A percentile compares a stretch with the other conserved stretches of the same genome.
These are phyloP conservation scores for Zelostemma sp. DNA, from an alignment of 1,140 invertebrate species.

Conservation along the genomic window DNA sequence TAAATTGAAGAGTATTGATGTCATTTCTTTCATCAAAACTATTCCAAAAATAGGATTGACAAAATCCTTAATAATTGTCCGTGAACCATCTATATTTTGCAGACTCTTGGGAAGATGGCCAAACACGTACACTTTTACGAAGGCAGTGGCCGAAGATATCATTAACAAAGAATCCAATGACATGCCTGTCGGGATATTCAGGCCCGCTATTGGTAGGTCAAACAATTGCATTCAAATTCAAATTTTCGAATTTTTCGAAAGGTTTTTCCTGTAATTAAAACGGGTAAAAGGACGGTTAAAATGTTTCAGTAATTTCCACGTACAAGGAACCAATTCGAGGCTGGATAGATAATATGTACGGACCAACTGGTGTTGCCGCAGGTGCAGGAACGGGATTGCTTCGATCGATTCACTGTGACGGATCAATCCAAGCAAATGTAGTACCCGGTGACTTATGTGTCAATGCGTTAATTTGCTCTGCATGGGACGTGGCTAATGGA, in stretches of 20 bases:
- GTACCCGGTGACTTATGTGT: conserved; percentile 89
- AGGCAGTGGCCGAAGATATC: conserved; percentile 77
- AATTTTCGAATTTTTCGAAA: too few species aligned
- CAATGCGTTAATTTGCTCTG: conserved; percentile 82
- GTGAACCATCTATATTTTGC: too few species aligned
- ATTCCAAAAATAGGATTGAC: too few species aligned
- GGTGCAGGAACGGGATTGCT: conserved; percentile 83
- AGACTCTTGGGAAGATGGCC: conserved; percentile 74
- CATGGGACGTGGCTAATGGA: conserved; percentile 76
- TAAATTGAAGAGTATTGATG: too few species aligned
- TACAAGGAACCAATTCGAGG: conserved; percentile 72
- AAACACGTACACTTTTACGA: conserved; percentile 82
- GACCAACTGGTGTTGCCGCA: conserved; percentile 83
- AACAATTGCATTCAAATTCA: conserved; percentile 1
- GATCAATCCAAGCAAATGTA: conserved; percentile 77
- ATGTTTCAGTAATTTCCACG: conserved; percentile 69
- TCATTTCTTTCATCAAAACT: too few species aligned
- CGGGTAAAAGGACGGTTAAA: not conserved
- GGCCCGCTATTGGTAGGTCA: conserved; percentile 81
- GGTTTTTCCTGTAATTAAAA: not conserved
- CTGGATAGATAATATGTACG: conserved; percentile 94
- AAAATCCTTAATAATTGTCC: too few species aligned
- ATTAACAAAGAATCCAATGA: conserved; percentile 69
- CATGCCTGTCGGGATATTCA: conserved; percentile 81
- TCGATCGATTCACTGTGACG: conserved; percentile 76